phyloP scores from a whole-genome alignment of 2,797 vertebrate genomes.

The Helostoma temminkii region DNA sequence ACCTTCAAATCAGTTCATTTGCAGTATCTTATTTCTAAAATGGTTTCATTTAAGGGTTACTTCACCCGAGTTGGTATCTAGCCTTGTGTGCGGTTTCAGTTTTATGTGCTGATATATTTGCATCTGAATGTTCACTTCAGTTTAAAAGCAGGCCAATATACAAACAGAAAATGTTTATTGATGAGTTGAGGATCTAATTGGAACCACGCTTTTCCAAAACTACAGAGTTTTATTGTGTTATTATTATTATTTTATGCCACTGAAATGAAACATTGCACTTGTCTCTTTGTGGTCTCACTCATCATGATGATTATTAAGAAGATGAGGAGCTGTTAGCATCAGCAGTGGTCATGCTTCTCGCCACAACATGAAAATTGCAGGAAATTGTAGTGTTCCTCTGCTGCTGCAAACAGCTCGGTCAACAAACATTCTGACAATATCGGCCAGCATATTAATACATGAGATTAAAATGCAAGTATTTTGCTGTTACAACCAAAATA shows the following conservation, averaged over 20 bases:
- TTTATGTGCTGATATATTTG: slow-evolving; percentile 24
- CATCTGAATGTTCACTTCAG: slow-evolving; percentile 6
- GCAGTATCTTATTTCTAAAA: slow-evolving; percentile 41
- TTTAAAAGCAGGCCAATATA: not conserved
- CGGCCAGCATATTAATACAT: slow-evolving; percentile 40
- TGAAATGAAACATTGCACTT: too few relatives aligned
- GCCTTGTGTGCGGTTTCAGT: slow-evolving; percentile 9
- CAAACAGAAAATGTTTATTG: not conserved
- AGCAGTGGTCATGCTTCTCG: slow-evolving; percentile 19
- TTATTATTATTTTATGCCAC: too few relatives aligned
- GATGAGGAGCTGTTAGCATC: slow-evolving; percentile 5
- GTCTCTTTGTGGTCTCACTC: slow-evolving; percentile 6
- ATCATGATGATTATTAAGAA: slow-evolving; percentile 24
- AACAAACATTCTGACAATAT: slow-evolving; percentile 41
- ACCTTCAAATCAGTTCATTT: slow-evolving; percentile 34
- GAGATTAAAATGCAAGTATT: slow-evolving; percentile 56
- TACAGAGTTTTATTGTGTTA: not conserved
- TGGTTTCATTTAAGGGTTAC: slow-evolving; percentile 36
- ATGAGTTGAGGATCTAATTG: not conserved
- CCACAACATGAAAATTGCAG: slow-evolving; percentile 26
- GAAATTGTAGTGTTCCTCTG: slow-evolving; percentile 34
- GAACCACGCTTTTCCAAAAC: too few relatives aligned
- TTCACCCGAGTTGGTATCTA: slow-evolving; percentile 4
- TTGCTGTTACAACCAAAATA: slow-evolving; percentile 67
- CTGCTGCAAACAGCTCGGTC: slow-evolving; percentile 16